Evolutionary conservation across 2,113 vertebrate species (phyloP).

Genomic region (Perca flavescens): DNA sequence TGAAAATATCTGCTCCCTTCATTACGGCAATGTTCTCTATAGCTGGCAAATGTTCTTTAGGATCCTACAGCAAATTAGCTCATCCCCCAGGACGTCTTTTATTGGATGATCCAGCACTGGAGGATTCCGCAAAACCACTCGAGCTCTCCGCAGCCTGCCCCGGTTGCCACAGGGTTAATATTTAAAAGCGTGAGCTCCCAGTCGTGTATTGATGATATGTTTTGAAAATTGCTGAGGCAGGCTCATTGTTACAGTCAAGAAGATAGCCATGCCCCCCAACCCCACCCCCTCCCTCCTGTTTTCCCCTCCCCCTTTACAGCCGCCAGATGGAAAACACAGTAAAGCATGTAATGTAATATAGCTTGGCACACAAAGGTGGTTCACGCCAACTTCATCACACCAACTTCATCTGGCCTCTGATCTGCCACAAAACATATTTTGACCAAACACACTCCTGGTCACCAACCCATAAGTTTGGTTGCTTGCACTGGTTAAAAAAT

Average conservation of each 20-base stretch:
- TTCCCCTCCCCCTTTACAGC: constrained; percentile 49
- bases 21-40: constrained; percentile 63
- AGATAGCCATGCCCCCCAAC: constrained; percentile 54
- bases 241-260: constrained; percentile 78
- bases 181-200: constrained; percentile 69
- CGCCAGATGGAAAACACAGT: constrained; percentile 75
- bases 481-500: background rate
- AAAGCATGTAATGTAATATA: constrained; percentile 75
- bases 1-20: constrained; percentile 63
- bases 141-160: constrained; percentile 54
- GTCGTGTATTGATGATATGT: constrained; percentile 82
- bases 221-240: constrained; percentile 84
- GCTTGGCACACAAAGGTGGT: constrained; percentile 64
- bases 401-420: constrained; percentile 65
- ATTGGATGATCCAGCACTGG: constrained; percentile 70
- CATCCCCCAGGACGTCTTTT: constrained; percentile 71
- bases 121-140: constrained; percentile 62
- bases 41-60: constrained; percentile 74
- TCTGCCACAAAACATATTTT: constrained; percentile 9
- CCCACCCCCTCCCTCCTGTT: background rate
- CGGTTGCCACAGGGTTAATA: constrained; percentile 74
- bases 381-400: constrained; percentile 66
- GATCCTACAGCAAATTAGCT: constrained; percentile 75
- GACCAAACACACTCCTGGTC: constrained; percentile 25
- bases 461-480: background rate